Conservation (phyloP, 2,113 vertebrate species). For the Sigmodon hispidus region DNA sequence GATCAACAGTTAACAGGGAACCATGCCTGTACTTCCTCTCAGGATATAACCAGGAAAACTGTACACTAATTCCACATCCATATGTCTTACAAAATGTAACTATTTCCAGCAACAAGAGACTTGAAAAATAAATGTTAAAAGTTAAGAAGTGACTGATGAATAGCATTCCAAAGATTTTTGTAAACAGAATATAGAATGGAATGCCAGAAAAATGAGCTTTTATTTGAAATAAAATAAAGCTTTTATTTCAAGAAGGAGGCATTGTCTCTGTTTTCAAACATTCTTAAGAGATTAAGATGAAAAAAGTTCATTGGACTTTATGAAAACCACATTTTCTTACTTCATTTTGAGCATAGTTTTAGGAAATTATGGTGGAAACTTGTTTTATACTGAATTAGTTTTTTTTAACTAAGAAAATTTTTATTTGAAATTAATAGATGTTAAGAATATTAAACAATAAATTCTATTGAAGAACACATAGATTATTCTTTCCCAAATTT, state of each 20-base stretch:
- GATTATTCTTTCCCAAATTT: background rate
- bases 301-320: background rate
- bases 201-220: background rate
- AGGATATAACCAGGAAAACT: background rate
- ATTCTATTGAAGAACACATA: background rate
- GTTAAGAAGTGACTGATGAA: background rate
- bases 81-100: background rate
- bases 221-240: too few species aligned
- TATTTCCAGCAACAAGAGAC: background rate
- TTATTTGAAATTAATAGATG: background rate
- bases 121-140: background rate
- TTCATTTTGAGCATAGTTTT: conserved; percentile 26
- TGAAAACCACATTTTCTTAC: background rate
- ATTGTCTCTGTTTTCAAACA: conserved; percentile 5
- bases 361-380: conserved; percentile 3
- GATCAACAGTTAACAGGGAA: background rate
- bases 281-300: background rate
- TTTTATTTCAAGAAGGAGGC: background rate
- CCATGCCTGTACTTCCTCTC: background rate
- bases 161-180: background rate
- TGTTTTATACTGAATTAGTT: background rate
- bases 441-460: background rate
- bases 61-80: background rate
- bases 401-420: conserved; percentile 37
- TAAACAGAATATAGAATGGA: background rate